Percentiles rank a stretch among this genome's conserved stretches.
These are phyloP conservation scores for Acipenser oxyrinchus DNA, from an alignment of 2,797 vertebrate genomes.

Conservation along the genomic window DNA sequence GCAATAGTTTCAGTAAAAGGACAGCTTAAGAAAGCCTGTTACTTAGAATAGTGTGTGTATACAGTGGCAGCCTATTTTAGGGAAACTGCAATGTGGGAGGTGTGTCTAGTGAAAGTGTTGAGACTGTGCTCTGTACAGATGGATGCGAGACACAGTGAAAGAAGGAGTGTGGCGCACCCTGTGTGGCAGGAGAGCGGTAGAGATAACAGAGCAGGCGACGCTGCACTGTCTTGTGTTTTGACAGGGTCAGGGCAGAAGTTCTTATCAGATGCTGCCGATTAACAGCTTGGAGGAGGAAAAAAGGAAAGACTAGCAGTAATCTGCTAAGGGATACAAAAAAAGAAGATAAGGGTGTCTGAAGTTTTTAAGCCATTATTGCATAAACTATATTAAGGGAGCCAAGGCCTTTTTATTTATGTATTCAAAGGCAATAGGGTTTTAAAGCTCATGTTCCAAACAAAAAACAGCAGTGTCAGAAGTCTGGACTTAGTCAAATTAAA, in stretches of 20 bases:
- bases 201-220: neutral
- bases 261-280: conserved; percentile 3
- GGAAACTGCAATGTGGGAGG: too few relatives aligned
- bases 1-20: too few relatives aligned
- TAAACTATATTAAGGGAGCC: too few relatives aligned
- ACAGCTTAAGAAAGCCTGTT: too few relatives aligned
- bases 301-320: neutral
- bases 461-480: too few relatives aligned
- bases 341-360: neutral
- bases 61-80: too few relatives aligned
- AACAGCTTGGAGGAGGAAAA: neutral
- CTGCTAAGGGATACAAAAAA: neutral
- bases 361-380: too few relatives aligned
- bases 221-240: neutral
- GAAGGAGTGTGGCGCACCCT: neutral
- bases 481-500: too few relatives aligned
- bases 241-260: neutral
- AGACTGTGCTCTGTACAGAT: neutral
- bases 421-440: too few relatives aligned
- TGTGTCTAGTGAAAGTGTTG: neutral
- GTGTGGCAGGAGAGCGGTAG: neutral
- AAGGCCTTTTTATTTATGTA: too few relatives aligned
- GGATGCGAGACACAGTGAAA: neutral
- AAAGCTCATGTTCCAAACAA: too few relatives aligned
- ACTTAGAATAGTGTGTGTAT: too few relatives aligned